These are phyloP conservation scores for Drosophila arawakana DNA, from an alignment of 1,140 invertebrate species.

Conservation along the genomic window DNA sequence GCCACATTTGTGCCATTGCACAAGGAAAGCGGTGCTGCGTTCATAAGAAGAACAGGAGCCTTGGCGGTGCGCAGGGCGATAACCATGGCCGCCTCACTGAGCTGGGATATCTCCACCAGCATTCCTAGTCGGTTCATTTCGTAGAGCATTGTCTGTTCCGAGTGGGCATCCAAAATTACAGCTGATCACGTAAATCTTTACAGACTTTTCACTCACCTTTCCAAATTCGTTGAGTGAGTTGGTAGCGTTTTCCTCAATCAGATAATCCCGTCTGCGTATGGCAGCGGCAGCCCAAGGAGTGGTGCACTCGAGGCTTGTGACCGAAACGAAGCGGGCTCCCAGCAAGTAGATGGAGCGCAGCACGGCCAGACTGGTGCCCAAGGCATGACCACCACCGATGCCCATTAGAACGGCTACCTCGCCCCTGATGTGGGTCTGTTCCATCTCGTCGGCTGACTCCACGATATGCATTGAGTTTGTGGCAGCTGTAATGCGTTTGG, in stretches of 20 bases:
- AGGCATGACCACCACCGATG: slow-evolving; percentile 90
- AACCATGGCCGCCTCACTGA: slow-evolving; percentile 90
- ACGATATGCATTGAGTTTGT: slow-evolving; percentile 78
- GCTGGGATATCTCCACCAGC: slow-evolving; percentile 92
- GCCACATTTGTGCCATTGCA: slow-evolving; percentile 90
- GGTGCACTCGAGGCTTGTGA: slow-evolving; percentile 90
- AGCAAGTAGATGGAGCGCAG: slow-evolving; percentile 89
- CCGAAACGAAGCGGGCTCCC: slow-evolving; percentile 89
- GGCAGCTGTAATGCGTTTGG: slow-evolving; percentile 86
- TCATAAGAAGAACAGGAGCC: slow-evolving; percentile 92
- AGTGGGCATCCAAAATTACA: neutral
- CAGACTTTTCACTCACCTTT: slow-evolving; percentile 69
- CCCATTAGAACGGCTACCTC: slow-evolving; percentile 89
- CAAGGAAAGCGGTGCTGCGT: slow-evolving; percentile 89
- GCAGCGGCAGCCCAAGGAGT: slow-evolving; percentile 87
- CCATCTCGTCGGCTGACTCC: slow-evolving; percentile 85
- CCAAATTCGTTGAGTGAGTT: slow-evolving; percentile 85
- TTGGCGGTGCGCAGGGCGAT: slow-evolving; percentile 88
- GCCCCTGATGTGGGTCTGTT: slow-evolving; percentile 87
- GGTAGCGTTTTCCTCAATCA: slow-evolving; percentile 79
- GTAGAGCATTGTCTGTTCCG: slow-evolving; percentile 86
- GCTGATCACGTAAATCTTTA: no score
- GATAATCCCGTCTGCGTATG: slow-evolving; percentile 68
- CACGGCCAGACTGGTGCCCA: slow-evolving; percentile 90
- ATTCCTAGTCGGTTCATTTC: slow-evolving; percentile 91